A percentile compares a stretch with the other conserved stretches of the same genome.
phyloP scores from a whole-genome alignment of 2,888 invertebrate genomes.

The Anthoptus insignis region DNA sequence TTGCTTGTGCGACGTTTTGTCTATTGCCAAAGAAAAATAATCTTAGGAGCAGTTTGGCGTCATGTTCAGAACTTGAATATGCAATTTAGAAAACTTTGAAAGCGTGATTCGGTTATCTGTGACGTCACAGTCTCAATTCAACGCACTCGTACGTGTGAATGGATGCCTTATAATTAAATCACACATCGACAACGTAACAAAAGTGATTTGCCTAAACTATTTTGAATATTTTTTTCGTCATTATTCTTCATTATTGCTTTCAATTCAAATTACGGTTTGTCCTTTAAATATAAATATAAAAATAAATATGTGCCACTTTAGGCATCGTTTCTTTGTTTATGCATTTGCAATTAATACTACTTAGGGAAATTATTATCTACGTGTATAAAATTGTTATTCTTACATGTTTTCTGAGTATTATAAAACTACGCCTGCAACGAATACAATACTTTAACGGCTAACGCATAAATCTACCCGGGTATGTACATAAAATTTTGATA shows the following conservation, averaged over 20 bases:
- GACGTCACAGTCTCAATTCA: no score
- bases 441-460: conserved; percentile 13
- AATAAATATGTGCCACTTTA: conserved; percentile 46
- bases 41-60: no score
- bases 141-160: no score
- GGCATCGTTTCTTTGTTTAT: conserved; percentile 45
- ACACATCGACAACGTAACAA: neutral
- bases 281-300: conserved; percentile 44
- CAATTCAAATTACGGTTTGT: neutral
- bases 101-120: no score
- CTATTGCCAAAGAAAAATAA: no score
- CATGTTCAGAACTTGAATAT: no score
- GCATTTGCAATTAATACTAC: conserved; percentile 46
- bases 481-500: conserved; percentile 12
- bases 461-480: neutral
- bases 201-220: neutral
- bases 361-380: conserved; percentile 54
- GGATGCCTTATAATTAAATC: no score
- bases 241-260: conserved; percentile 20
- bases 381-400: conserved; percentile 54
- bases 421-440: conserved; percentile 17
- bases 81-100: no score
- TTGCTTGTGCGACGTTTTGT: no score
- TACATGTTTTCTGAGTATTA: neutral
- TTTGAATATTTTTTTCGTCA: neutral